phyloP scores from a whole-genome alignment of 1,140 invertebrate genomes.

The Drosophila aff. region DNA sequence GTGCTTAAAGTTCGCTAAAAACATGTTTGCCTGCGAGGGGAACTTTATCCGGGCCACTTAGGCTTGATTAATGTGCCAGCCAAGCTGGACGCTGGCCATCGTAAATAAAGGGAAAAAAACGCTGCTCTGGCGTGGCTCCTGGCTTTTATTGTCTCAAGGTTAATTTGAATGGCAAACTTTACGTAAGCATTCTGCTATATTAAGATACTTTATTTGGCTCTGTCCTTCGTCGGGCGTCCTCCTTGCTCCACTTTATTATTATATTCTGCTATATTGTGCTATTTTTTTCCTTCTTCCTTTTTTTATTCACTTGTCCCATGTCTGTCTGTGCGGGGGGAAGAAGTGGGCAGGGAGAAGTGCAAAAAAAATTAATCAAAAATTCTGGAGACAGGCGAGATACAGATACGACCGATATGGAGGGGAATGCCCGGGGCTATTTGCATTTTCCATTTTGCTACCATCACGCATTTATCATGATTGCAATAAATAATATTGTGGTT shows the following conservation, averaged over 20 bases:
- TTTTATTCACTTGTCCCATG: conserved; percentile 37
- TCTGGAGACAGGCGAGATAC: conserved; percentile 51
- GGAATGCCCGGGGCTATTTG: conserved; percentile 48
- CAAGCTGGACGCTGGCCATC: conserved; percentile 35
- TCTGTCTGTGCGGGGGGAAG: conserved; percentile 2
- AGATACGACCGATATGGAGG: conserved; percentile 36
- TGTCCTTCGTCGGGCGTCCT: conserved; percentile 1
- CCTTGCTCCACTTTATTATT: conserved; percentile 52
- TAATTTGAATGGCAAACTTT: conserved; percentile 78
- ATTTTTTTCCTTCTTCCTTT: conserved; percentile 13
- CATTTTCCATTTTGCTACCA: conserved; percentile 56
- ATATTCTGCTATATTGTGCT: conserved; percentile 28
- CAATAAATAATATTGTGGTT: conserved; percentile 73
- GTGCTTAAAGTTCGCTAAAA: conserved; percentile 23
- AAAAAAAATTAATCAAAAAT: conserved; percentile 74
- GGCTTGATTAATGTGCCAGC: conserved; percentile 76
- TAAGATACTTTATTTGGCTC: conserved; percentile 33
- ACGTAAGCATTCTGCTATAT: conserved; percentile 55
- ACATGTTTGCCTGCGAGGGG: conserved; percentile 27
- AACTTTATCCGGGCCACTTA: conserved; percentile 76
- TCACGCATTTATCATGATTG: conserved; percentile 64
- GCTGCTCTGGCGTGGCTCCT: conserved; percentile 8
- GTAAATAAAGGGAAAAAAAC: conserved; percentile 33
- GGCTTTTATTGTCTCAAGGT: conserved; percentile 78
- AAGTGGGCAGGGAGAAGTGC: neutral